Evolutionary conservation across 1,140 invertebrate genomes (phyloP), one percentile per base, ranked within the genome.

Genomic region (Varroa destructor): DNA sequence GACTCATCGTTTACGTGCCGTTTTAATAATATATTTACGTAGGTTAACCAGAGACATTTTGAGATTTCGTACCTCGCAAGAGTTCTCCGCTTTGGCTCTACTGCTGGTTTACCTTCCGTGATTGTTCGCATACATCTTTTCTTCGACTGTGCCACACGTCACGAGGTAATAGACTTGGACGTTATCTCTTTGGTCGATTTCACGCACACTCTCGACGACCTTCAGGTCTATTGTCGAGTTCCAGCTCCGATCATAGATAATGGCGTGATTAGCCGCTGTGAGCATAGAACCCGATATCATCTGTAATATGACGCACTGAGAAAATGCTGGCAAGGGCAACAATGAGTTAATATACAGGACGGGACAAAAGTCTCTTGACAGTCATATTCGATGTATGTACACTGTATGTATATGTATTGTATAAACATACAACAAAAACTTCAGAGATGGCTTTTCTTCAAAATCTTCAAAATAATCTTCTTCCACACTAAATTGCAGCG

Each of bases 211-310:
- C 75, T 83, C 82, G 4, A 83, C 81, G 25, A 81, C 82, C 75
- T 83, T 82, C 36, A 78, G 77, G 76, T 83, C 82, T 36, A 79
- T 81, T 1, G 81, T 81, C 3, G 82, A 82, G 71, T 83, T 83
- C 82, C 82, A 83, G 72, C 78, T 80, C 12, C 82, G 82, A 76
- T 83, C 82, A 76, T 78, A 80, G 70, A 83, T 82, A 12, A 83
- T 75, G 25, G 83, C 81, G 71, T 81, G 75, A 74, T 82, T 79
- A 58, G 82, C 82, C 40, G 78, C 78, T n/a, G 82, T 83, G 43
- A 83, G 75, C 43, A 81, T 83, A 5, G 83, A 74, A 42, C 82
- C 82, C 81, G 40, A 82, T 82, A 55, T 82, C 82, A 74, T 82
- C 82, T 14, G 72, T 71, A 1, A 76, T 61, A 6, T 6, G 6